Evolutionary conservation across 2,888 invertebrate genomes (phyloP).

Genomic region (Parascotia fuliginaria): DNA sequence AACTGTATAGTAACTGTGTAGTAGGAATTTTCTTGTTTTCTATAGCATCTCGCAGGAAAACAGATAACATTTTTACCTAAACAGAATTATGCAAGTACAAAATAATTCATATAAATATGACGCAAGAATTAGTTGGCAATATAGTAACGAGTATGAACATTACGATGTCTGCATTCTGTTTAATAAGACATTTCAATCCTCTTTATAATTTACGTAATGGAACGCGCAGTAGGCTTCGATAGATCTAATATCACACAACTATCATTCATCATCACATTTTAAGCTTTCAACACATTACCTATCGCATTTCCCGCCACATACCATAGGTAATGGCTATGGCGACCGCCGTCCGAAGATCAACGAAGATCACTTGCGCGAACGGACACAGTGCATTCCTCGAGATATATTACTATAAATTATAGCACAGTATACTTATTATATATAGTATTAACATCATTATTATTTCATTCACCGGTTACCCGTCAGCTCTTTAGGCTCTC

Average conservation of each 20-base stretch:
- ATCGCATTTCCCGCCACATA: constrained; percentile 61
- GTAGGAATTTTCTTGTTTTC: too few relatives aligned
- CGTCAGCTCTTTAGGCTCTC: too few relatives aligned
- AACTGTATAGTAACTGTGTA: too few relatives aligned
- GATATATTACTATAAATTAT: background rate
- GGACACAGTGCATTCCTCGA: constrained; percentile 34
- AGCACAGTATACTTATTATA: background rate
- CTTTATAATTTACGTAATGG: background rate
- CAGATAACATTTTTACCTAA: too few relatives aligned
- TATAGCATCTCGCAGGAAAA: too few relatives aligned
- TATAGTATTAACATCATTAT: too few relatives aligned
- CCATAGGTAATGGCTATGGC: constrained; percentile 55
- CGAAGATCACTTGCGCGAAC: constrained; percentile 37
- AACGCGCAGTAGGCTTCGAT: constrained; percentile 5
- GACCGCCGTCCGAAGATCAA: constrained; percentile 57
- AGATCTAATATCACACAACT: constrained; percentile 29
- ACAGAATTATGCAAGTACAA: too few relatives aligned
- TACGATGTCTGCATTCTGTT: too few relatives aligned
- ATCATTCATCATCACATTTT: constrained; percentile 52
- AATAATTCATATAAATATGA: too few relatives aligned
- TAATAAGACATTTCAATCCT: background rate
- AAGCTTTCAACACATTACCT: constrained; percentile 60
- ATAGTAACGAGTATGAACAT: too few relatives aligned
- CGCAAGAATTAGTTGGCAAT: too few relatives aligned
- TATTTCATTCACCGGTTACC: too few relatives aligned